Evolutionary conservation across 2,113 vertebrate genomes (phyloP).

Genomic region (Apaloderma vittatum): DNA sequence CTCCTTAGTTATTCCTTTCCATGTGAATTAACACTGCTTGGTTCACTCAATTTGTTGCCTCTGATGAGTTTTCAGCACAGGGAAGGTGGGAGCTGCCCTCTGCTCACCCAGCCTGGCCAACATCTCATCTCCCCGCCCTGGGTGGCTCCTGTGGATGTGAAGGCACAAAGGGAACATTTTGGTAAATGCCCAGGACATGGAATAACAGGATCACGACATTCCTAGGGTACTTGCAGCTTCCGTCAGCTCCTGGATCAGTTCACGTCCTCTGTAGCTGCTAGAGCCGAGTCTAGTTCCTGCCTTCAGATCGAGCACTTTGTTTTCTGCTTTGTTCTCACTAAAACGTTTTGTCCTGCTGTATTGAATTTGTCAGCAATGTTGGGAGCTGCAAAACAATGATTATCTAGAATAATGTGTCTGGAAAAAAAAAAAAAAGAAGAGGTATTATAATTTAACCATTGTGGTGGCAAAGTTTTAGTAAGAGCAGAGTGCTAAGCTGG

Average conservation of each 20-base stretch:
- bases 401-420: not conserved
- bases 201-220: not conserved
- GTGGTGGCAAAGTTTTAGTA: not conserved
- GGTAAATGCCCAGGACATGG: not conserved
- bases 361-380: not conserved
- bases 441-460: not conserved
- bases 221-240: not conserved
- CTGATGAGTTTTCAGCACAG: not conserved
- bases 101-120: not conserved
- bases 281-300: not conserved
- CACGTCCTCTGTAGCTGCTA: not conserved
- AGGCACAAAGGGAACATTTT: not conserved
- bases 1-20: not conserved
- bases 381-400: not conserved
- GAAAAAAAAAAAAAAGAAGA: not conserved
- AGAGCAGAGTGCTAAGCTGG: not conserved
- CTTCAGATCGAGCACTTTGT: not conserved
- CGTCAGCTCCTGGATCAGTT: not conserved
- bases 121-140: not conserved
- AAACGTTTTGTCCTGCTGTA: not conserved
- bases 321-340: not conserved
- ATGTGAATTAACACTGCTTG: not conserved
- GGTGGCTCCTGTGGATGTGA: not conserved
- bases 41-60: not conserved
- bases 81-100: not conserved